A percentile compares a stretch with the other conserved stretches of the same genome.
phyloP scores from a whole-genome alignment of 2,113 vertebrate genomes.

The Nematolebias whitei region DNA sequence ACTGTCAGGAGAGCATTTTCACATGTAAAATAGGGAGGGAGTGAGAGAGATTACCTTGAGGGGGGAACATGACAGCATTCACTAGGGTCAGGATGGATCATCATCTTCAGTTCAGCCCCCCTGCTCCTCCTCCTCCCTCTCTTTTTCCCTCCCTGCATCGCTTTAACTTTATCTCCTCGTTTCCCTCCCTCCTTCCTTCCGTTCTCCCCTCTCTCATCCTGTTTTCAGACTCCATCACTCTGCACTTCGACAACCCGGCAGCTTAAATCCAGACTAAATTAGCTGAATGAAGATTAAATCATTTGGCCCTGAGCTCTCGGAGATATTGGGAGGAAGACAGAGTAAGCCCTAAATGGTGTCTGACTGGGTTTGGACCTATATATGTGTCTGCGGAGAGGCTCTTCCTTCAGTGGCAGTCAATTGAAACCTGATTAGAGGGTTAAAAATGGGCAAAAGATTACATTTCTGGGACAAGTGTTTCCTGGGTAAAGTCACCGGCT shows the following conservation, averaged over 20 bases:
- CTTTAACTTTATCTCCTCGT: conserved; percentile 66
- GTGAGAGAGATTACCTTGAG: conserved; percentile 81
- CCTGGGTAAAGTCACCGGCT: conserved; percentile 69
- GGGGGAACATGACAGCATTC: conserved; percentile 81
- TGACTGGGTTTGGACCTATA: conserved; percentile 71
- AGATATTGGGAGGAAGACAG: conserved; percentile 77
- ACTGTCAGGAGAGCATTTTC: conserved; percentile 82
- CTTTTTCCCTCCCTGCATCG: conserved; percentile 53
- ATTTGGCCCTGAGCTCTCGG: conserved; percentile 76
- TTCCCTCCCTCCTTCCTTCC: conserved; percentile 61
- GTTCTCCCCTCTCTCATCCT: conserved; percentile 64
- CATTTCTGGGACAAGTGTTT: conserved; percentile 74
- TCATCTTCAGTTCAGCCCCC: conserved; percentile 74
- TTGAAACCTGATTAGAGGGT: conserved; percentile 77
- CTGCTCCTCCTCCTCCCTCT: conserved; percentile 31
- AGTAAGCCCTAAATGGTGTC: conserved; percentile 76
- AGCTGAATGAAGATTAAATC: conserved; percentile 83
- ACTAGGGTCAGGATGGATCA: conserved; percentile 80
- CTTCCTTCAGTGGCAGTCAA: conserved; percentile 71
- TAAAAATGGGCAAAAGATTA: conserved; percentile 73
- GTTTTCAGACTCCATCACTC: conserved; percentile 78
- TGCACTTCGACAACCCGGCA: conserved; percentile 77
- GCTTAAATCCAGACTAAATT: conserved; percentile 81
- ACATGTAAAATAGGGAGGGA: conserved; percentile 80
- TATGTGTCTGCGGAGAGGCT: conserved; percentile 61